A percentile compares a stretch with the other conserved stretches of the same genome.
Conservation (phyloP, 2,888 invertebrate genomes). For the Baronia brevicornis region DNA sequence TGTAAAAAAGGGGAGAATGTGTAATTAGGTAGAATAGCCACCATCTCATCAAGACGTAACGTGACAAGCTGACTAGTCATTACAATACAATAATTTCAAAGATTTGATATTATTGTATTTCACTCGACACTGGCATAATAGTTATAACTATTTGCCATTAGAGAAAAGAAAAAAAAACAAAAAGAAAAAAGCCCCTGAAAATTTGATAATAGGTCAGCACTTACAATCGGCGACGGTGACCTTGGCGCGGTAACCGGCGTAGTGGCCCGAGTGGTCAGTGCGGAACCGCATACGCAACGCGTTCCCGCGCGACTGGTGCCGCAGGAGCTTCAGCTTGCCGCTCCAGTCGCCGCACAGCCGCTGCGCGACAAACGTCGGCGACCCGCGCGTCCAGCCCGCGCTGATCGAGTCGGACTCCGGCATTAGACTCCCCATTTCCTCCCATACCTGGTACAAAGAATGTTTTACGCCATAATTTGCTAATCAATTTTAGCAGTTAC, state of each 20-base stretch:
- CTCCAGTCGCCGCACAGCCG: slow-evolving; percentile 88
- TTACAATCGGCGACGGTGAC: slow-evolving; percentile 84
- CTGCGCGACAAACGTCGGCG: slow-evolving; percentile 41
- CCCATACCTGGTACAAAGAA: slow-evolving; percentile 45
- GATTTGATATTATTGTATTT: too few species aligned
- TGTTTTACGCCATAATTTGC: background rate
- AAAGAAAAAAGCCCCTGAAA: too few species aligned
- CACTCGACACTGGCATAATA: too few species aligned
- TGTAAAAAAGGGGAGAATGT: too few species aligned
- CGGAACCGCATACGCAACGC: slow-evolving; percentile 80
- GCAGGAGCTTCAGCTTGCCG: slow-evolving; percentile 82
- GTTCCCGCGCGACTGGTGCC: slow-evolving; percentile 77
- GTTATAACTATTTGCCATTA: too few species aligned
- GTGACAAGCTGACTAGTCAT: too few species aligned
- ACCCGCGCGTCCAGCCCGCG: slow-evolving; percentile 54
- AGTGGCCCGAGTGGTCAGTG: slow-evolving; percentile 86
- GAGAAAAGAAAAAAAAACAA: too few species aligned
- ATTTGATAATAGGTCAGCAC: slow-evolving; percentile 29
- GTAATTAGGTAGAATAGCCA: too few species aligned
- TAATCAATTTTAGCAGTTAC: background rate
- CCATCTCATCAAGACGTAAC: too few species aligned
- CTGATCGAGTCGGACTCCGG: slow-evolving; percentile 56
- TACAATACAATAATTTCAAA: too few species aligned
- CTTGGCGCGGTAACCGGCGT: slow-evolving; percentile 83
- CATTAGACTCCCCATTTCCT: slow-evolving; percentile 48